Evolutionary conservation across 2,113 vertebrate species (phyloP), one percentile per base, ranked within the genome.

Genomic region (Callipepla californica): DNA sequence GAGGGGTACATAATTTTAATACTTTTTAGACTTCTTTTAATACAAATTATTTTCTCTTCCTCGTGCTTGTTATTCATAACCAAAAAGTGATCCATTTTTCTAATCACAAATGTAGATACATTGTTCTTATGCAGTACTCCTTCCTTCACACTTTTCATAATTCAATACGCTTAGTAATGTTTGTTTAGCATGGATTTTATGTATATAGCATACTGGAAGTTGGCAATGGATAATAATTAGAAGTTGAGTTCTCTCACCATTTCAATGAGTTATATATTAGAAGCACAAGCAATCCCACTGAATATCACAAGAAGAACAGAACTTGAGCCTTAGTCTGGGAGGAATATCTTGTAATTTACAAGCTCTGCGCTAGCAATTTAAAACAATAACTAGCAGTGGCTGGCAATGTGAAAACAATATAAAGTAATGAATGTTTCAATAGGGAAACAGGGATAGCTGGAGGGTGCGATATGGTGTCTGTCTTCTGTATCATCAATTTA

Each of bases 341-440:
- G 83, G 92, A 95, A 95, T 93, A 95, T 76, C 72, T 90, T 94
- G 74, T 93, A 92, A 96, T 95, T 94, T 92, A 94, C 85, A 95
- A 94, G 91, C 93, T 92, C 77, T 94, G 74, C 86, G 91, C 59
- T 82, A 87, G 80, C 91, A 93, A 94, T 96, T 96, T 96, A 94
- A 95, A 96, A 96, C 92, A 97, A 94, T 94, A 94, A 93, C 95
- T 93, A 95, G 95, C 90, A 95, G 67, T 73, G 89, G 91, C 88
- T 97, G 92, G 82, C 92, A 95, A 95, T 67, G 78, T 76, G 89
- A 90, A 95, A 96, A 96, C 95, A 95, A 87, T 97, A 94, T 85
- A 93, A 92, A 88, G 90, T 95, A 96, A 97, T 96, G 91, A 95
- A 97, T 96, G 87, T 91, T 96, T 96, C 95, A 96, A 93, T 38